Conservation (phyloP, 23 tunicate species). For the Ciona savignyi region DNA sequence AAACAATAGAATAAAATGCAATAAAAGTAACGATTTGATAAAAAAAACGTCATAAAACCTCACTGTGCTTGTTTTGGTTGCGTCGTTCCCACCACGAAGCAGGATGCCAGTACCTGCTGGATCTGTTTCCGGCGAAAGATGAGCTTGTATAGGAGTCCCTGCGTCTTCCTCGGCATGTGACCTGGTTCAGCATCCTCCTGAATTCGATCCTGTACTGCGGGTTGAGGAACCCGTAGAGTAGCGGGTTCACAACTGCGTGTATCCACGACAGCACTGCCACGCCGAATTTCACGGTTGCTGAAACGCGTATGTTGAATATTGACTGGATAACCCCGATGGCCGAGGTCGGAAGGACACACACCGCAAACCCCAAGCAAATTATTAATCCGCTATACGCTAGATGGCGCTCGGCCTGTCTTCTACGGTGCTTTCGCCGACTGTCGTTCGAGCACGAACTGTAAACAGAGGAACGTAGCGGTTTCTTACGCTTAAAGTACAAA, state of each 20-base stretch:
- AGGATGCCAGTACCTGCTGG: not conserved
- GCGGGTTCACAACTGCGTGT: slow-evolving; percentile 55
- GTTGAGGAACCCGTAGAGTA: slow-evolving; percentile 65
- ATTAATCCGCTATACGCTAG: slow-evolving; percentile 73
- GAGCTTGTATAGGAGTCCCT: not conserved
- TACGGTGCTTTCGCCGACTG: slow-evolving; percentile 15
- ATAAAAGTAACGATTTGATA: too few relatives aligned
- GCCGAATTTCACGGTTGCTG: slow-evolving; percentile 22
- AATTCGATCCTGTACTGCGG: slow-evolving; percentile 61
- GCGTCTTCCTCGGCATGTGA: not conserved
- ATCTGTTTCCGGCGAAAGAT: not conserved
- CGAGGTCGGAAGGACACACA: slow-evolving; percentile 47
- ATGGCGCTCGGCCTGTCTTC: slow-evolving; percentile 70
- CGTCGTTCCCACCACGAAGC: not conserved
- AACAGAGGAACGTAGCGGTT: slow-evolving; percentile 22
- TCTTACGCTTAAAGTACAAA: slow-evolving; percentile 23
- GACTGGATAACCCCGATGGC: slow-evolving; percentile 22
- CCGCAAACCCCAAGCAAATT: slow-evolving; percentile 63
- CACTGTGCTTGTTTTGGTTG: not conserved
- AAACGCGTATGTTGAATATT: slow-evolving; percentile 2
- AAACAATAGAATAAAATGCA: too few relatives aligned
- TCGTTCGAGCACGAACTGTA: slow-evolving; percentile 15
- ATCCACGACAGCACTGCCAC: slow-evolving; percentile 62
- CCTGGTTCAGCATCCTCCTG: slow-evolving; percentile 13
- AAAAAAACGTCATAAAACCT: not conserved